Evolutionary conservation across 2,113 vertebrate species (phyloP), one percentile per base, ranked within the genome.

Genomic region (Platichthys flesus): DNA sequence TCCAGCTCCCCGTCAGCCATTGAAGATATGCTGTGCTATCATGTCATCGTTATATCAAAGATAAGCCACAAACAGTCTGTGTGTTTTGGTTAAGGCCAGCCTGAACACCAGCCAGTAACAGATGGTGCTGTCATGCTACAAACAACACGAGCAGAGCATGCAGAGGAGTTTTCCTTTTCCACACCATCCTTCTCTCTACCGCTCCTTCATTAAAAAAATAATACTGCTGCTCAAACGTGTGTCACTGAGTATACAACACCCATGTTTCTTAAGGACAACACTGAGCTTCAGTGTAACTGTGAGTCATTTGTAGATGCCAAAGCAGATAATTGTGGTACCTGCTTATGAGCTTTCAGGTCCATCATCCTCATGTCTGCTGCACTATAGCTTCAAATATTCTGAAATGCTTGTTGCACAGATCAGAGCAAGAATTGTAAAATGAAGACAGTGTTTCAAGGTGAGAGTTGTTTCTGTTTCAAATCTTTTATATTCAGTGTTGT

Each of bases 31-130:
- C 45, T 69, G 40, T 73, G 61, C 60, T 67, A 64, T 67, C 64
- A 28, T 77, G 69, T 82, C 74, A 71, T 47, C 4, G 20, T 20
- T 70, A 64, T 74, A 85, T 88, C 79, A 83, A 68, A 76, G 79
- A 82, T 28, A 81, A 73, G 84, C 23, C 64, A 65, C 68, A 68
- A 77, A 80, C 83, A 85, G 64, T 67, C 35, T 81, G 79, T 69
- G 79, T 87, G 77, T 86, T 82, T 75, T 78, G 74, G 76, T 87
- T 63, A n/a, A 76, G 79, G 64, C 71, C 67, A 64, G 37, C 31
- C 82, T 85, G 84, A 91, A 89, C 74, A 80, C 74, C 88, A 87
- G 90, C 84, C 87, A 88, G 78, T 71, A 82, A 84, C 89, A 93
- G 89, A 91, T 92, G 92, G 88, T 58, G 73, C 77, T 68, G 90